phyloP scores from a whole-genome alignment of 2,888 invertebrate species.

The Panzeria rudis region DNA sequence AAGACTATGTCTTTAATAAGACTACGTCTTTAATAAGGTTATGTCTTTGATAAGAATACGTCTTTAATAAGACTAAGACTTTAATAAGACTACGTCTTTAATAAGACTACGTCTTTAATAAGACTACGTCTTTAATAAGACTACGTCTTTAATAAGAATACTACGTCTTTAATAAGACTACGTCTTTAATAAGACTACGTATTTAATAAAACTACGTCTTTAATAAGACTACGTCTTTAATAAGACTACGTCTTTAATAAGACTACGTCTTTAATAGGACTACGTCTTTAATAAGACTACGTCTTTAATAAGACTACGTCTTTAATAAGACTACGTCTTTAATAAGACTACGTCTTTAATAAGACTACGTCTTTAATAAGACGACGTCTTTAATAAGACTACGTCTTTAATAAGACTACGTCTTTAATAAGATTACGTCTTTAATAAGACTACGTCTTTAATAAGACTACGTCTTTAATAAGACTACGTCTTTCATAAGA shows the following conservation, averaged over 20 bases:
- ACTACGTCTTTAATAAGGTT: background rate
- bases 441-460: background rate
- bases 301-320: background rate
- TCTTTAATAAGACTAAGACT: background rate
- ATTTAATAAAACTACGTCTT: background rate
- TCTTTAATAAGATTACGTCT: background rate
- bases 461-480: background rate
- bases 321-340: background rate
- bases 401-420: background rate
- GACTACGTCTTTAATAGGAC: background rate
- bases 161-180: conserved; percentile 4
- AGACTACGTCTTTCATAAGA: background rate
- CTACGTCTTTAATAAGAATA: conserved; percentile 6
- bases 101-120: conserved; percentile 5
- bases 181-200: conserved; percentile 3
- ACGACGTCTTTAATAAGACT: background rate
- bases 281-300: background rate
- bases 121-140: background rate
- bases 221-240: conserved; percentile 9
- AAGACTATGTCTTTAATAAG: background rate
- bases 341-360: background rate
- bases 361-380: too few relatives aligned
- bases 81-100: background rate
- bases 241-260: background rate
- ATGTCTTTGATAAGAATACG: background rate